phyloP scores from a whole-genome alignment of 2,888 invertebrate species.

The Andrena minutula region DNA sequence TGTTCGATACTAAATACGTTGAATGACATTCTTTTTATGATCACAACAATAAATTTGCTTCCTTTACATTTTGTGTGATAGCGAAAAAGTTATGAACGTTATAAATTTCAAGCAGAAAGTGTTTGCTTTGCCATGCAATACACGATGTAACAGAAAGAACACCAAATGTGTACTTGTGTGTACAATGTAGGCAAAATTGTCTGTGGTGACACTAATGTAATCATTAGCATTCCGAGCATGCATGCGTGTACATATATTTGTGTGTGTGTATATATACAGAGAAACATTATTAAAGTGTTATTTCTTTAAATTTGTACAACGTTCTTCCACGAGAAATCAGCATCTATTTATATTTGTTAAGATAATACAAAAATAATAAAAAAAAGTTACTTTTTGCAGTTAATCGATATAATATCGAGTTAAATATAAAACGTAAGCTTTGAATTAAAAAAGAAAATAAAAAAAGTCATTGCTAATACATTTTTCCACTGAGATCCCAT shows the following conservation, averaged over 20 bases:
- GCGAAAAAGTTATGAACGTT: background rate
- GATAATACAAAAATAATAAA: slow-evolving; percentile 3
- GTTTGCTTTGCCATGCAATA: slow-evolving; percentile 39
- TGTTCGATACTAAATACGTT: background rate
- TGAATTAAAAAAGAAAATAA: background rate
- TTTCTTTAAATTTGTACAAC: background rate
- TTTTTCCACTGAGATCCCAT: slow-evolving; percentile 3
- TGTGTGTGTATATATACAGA: slow-evolving; percentile 5
- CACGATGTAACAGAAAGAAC: slow-evolving; percentile 3
- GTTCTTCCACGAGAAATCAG: background rate
- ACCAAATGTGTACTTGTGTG: slow-evolving; percentile 5
- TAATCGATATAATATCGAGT: background rate
- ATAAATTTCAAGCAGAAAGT: slow-evolving; percentile 3
- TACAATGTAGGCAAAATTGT: background rate
- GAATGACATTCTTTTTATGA: background rate
- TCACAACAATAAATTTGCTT: background rate
- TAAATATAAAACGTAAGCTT: background rate
- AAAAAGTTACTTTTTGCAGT: background rate
- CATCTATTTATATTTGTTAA: background rate
- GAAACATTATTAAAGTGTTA: background rate
- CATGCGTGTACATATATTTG: slow-evolving; percentile 25
- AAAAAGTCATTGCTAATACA: background rate
- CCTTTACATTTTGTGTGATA: background rate
- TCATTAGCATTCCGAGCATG: slow-evolving; percentile 14
- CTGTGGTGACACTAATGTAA: slow-evolving; percentile 5